A percentile compares a stretch with the other conserved stretches of the same genome.
These are phyloP conservation scores for Cephalopholis sonnerati DNA, from an alignment of 2,113 vertebrate species.

Conservation along the genomic window DNA sequence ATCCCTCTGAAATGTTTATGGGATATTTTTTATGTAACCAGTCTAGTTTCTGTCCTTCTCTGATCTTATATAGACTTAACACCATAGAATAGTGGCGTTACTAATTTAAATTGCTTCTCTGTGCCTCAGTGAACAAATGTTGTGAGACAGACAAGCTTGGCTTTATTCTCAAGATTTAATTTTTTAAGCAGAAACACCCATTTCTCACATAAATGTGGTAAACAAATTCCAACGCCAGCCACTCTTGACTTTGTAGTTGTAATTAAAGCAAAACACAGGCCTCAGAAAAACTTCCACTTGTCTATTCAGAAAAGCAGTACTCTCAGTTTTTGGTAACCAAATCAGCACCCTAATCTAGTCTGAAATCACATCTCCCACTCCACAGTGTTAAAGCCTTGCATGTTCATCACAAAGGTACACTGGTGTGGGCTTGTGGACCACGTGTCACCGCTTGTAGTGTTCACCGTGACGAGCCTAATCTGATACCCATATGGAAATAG, in stretches of 20 bases:
- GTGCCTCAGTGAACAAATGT: neutral
- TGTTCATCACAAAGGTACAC: neutral
- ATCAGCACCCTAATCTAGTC: neutral
- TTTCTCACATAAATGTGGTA: constrained; percentile 29
- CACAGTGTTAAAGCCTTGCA: neutral
- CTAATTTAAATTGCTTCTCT: constrained; percentile 6
- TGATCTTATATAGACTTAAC: constrained; percentile 9
- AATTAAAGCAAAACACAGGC: constrained; percentile 11
- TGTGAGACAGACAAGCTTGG: constrained; percentile 3
- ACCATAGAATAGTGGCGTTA: constrained; percentile 6
- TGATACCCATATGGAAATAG: constrained; percentile 42
- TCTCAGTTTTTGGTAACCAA: neutral
- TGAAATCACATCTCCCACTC: neutral
- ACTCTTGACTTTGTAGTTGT: constrained; percentile 23
- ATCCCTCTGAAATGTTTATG: neutral
- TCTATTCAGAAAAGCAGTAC: neutral
- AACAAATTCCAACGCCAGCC: constrained; percentile 3
- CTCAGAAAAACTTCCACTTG: neutral
- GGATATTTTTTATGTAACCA: neutral
- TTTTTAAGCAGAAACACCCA: constrained; percentile 11
- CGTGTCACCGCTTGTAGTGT: neutral
- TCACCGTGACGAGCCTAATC: neutral
- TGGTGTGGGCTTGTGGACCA: neutral
- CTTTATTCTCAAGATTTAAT: constrained; percentile 10
- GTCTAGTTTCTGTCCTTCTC: neutral